Base-by-base conservation (phyloP, 2,797 vertebrate genomes). In the Passerculus sandwichensis region DNA sequence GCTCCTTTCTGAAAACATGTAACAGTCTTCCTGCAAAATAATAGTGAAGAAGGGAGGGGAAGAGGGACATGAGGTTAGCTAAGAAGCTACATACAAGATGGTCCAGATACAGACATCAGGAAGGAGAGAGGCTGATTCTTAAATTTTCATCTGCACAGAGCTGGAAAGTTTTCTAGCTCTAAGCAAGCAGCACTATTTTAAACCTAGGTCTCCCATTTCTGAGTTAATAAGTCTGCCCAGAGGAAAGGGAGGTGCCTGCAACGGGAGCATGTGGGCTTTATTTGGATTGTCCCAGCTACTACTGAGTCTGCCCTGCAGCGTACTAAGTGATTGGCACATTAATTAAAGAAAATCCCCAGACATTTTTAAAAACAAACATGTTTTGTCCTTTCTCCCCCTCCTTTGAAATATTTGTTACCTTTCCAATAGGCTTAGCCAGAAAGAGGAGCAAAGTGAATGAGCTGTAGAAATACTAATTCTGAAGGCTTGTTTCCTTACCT, bases 281-380 rank as follows among this genome's bases (percentile, higher is more conserved):
- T 92, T 90, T 93, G 92, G 53, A 56, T 85, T 93, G 88, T 89
- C 79, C 70, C 67, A 84, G 88, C 91, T 94, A 84, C 89, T 57
- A 84, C 89, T 57, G 87, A 84, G 56, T 47, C 48, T 94, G 80
- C 67, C 59, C 64, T 93, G 61, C 44, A 93, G 88, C 53, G 85
- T 92, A 59, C 9, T 57, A 47, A 73, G 21, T 77, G 76, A 88
- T 78, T 75, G 76, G 51, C 44, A 47, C 25, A 76, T 76, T 93
- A 90, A 93, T 84, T 91, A 9, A 57, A 72, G 91, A 81, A 77
- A 87, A 88, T 72, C 25, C 65, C 62, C 51, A 86, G 87, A 81
- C 40, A 76, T 90, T 91, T 91, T 70, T 64, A 86, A 90, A 94
- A 94, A 73, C 83, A 82, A 86, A 73, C 23, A 45, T 54, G 36